Conservation (phyloP, 2,888 invertebrate species). For the Mellilla xanthometata region DNA sequence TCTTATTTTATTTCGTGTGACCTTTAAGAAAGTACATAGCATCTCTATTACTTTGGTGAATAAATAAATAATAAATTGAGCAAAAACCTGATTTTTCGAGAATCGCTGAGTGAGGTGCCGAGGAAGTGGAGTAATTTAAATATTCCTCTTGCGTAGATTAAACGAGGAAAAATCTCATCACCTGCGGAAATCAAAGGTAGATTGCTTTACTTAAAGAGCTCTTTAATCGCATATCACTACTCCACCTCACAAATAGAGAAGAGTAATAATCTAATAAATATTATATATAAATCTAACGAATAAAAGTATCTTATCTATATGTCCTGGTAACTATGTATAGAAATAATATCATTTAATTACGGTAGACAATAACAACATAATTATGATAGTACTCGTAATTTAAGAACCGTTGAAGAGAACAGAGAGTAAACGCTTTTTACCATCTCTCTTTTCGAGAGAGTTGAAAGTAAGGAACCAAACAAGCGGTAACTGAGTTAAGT, state of each 20-base stretch:
- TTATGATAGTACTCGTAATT: too few species aligned
- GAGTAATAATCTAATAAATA: too few species aligned
- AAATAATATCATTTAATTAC: too few species aligned
- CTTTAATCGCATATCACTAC: slow-evolving; percentile 18
- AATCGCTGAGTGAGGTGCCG: slow-evolving; percentile 8
- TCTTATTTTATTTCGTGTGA: too few species aligned
- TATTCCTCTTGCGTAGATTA: slow-evolving; percentile 32
- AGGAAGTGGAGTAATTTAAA: slow-evolving; percentile 37
- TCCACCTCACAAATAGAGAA: neutral
- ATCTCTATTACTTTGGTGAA: too few species aligned
- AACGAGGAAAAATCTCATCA: slow-evolving; percentile 32
- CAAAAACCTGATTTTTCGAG: neutral
- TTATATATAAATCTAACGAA: too few species aligned
- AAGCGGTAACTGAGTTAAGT: slow-evolving; percentile 21
- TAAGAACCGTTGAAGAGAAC: too few species aligned
- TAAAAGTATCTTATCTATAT: too few species aligned
- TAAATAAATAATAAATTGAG: too few species aligned
- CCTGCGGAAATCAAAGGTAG: slow-evolving; percentile 35
- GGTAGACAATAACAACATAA: too few species aligned
- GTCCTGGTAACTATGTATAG: too few species aligned
- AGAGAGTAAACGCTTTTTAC: neutral
- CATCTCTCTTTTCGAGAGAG: slow-evolving; percentile 1
- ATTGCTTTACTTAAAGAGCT: slow-evolving; percentile 36
- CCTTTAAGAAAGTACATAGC: too few species aligned
- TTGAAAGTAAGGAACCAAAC: slow-evolving; percentile 1